Evolutionary conservation across 2,888 invertebrate genomes (phyloP).

Genomic region (Halocaridina rubra): DNA sequence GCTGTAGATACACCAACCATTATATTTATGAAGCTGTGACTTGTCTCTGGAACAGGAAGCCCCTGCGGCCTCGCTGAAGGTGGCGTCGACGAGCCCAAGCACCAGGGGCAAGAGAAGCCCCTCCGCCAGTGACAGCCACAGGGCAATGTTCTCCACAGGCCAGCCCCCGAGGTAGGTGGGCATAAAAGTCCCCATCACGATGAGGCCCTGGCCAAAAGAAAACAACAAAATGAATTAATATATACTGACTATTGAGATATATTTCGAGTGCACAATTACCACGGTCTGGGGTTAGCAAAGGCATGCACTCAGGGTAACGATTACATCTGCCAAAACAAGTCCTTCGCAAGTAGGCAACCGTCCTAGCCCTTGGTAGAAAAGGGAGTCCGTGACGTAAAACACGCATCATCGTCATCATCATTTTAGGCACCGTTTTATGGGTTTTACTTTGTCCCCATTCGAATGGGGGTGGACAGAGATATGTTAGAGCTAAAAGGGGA

Average conservation of each 20-base stretch:
- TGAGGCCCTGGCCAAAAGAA: conserved; percentile 65
- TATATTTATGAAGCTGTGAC: conserved; percentile 36
- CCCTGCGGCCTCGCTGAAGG: conserved; percentile 68
- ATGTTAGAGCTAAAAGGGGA: too few species aligned
- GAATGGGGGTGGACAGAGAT: too few species aligned
- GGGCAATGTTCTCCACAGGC: conserved; percentile 71
- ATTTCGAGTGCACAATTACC: background rate
- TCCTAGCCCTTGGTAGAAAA: too few species aligned
- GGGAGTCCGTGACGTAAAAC: too few species aligned
- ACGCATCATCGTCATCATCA: too few species aligned
- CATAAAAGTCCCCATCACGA: conserved; percentile 70
- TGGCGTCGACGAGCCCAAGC: conserved; percentile 73
- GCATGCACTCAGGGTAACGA: background rate
- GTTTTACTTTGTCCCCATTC: too few species aligned
- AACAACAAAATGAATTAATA: background rate
- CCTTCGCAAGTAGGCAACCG: too few species aligned
- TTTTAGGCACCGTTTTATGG: too few species aligned
- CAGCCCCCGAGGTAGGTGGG: conserved; percentile 71
- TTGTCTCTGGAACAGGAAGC: conserved; percentile 63
- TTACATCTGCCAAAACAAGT: too few species aligned
- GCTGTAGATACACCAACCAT: conserved; percentile 11
- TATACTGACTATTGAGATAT: background rate
- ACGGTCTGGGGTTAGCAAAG: background rate
- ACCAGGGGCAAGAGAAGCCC: conserved; percentile 74
- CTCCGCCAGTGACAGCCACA: conserved; percentile 74